These are phyloP conservation scores for Lepidonotus clava DNA, from an alignment of 2,888 invertebrate species.

Conservation along the genomic window DNA sequence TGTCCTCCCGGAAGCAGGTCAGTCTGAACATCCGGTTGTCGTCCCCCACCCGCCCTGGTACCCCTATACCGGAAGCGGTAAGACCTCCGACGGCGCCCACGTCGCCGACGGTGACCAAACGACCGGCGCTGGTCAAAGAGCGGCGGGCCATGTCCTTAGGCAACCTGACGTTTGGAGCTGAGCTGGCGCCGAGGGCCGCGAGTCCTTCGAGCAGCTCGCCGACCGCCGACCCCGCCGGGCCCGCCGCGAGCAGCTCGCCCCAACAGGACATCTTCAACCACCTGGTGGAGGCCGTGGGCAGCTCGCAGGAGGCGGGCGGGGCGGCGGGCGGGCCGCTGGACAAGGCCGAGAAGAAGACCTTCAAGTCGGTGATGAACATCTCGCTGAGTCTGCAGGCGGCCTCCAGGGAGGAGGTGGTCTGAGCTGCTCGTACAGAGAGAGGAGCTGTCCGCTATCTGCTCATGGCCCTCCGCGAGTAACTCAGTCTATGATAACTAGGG, in stretches of 20 bases:
- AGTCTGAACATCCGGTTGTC: background rate
- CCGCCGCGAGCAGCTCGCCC: too few species aligned
- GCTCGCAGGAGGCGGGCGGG: background rate
- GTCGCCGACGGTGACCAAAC: background rate
- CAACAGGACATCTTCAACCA: background rate
- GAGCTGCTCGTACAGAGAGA: background rate
- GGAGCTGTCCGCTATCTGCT: background rate
- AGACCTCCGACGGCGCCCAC: background rate
- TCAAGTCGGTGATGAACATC: slow-evolving; percentile 49
- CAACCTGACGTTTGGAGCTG: background rate
- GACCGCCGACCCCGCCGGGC: background rate
- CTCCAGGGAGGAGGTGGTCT: slow-evolving; percentile 38
- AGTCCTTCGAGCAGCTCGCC: background rate
- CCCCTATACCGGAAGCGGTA: background rate
- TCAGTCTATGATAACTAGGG: too few species aligned
- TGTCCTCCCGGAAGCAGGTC: background rate
- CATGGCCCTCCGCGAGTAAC: background rate
- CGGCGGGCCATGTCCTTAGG: slow-evolving; percentile 18
- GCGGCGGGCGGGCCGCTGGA: background rate
- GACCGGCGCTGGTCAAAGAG: background rate
- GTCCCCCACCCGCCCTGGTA: background rate
- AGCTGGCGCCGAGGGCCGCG: background rate
- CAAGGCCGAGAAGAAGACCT: slow-evolving; percentile 14
- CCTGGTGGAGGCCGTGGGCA: background rate
- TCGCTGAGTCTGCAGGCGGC: slow-evolving; percentile 52